Evolutionary conservation across 1,140 invertebrate species (phyloP).

Genomic region (Lucilia sericata): DNA sequence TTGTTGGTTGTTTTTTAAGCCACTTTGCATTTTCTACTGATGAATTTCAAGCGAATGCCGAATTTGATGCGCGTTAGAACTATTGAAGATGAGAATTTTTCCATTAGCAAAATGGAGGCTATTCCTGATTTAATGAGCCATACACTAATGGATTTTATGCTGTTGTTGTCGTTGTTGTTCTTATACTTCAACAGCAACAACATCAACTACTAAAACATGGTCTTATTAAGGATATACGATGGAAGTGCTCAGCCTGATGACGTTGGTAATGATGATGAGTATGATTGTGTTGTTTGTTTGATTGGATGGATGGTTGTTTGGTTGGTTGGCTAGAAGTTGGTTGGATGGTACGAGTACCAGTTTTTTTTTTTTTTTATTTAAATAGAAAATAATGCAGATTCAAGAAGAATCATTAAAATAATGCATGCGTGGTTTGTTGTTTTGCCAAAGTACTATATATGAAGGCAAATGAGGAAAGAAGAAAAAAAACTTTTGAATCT

Average conservation of each 20-base stretch:
- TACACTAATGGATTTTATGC: slow-evolving; percentile 62
- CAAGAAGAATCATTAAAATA: slow-evolving; percentile 9
- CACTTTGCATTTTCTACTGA: background rate
- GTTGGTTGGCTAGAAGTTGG: background rate
- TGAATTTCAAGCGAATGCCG: background rate
- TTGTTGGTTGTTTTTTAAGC: slow-evolving; percentile 31
- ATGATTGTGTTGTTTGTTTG: slow-evolving; percentile 39
- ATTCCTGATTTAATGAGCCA: slow-evolving; percentile 67
- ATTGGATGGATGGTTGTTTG: background rate
- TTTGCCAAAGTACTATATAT: background rate
- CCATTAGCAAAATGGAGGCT: slow-evolving; percentile 67
- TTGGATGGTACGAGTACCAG: background rate
- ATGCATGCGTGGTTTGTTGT: slow-evolving; percentile 21
- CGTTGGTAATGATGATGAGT: background rate
- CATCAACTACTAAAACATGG: background rate
- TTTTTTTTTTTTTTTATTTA: slow-evolving; percentile 13
- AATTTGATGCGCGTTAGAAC: slow-evolving; percentile 24
- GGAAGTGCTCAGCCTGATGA: background rate
- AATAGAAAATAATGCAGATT: background rate
- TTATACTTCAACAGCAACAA: background rate
- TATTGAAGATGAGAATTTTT: slow-evolving; percentile 51
- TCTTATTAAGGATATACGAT: background rate
- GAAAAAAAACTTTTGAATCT: background rate
- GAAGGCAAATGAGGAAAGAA: background rate
- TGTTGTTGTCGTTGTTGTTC: slow-evolving; percentile 37